Percentiles rank a stretch among this genome's conserved stretches.
Conservation (phyloP, 92 coral and sea anemone species). For the Heteractis magnifica region DNA sequence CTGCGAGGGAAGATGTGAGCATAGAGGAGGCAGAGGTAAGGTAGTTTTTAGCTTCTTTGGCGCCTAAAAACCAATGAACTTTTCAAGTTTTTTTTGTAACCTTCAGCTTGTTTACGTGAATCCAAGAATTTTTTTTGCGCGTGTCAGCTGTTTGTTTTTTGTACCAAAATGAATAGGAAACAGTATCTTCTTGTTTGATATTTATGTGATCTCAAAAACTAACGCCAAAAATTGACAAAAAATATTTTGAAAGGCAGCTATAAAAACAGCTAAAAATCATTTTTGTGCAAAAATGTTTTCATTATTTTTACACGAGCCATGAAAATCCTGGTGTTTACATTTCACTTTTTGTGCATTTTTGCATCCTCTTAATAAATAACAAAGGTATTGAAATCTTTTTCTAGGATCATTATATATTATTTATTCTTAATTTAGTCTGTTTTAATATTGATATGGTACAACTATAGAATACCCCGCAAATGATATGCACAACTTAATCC, state of each 20-base stretch:
- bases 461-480: too few species aligned
- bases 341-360: not conserved
- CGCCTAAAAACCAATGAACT: not conserved
- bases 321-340: not conserved
- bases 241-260: too few species aligned
- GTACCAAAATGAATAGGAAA: not conserved
- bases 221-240: not conserved
- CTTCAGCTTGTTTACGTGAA: not conserved
- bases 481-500: too few species aligned
- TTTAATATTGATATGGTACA: too few species aligned
- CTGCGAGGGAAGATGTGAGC: constrained; percentile 40
- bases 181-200: not conserved
- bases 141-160: not conserved
- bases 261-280: not conserved
- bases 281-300: not conserved
- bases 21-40: constrained; percentile 64
- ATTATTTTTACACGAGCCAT: not conserved
- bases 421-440: too few species aligned
- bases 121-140: not conserved
- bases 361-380: too few species aligned
- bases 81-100: too few species aligned
- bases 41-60: not conserved
- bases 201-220: not conserved
- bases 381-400: too few species aligned
- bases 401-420: too few species aligned